These are phyloP conservation scores for Blennius ocellaris DNA, from an alignment of 2,113 vertebrate genomes.

Conservation along the genomic window DNA sequence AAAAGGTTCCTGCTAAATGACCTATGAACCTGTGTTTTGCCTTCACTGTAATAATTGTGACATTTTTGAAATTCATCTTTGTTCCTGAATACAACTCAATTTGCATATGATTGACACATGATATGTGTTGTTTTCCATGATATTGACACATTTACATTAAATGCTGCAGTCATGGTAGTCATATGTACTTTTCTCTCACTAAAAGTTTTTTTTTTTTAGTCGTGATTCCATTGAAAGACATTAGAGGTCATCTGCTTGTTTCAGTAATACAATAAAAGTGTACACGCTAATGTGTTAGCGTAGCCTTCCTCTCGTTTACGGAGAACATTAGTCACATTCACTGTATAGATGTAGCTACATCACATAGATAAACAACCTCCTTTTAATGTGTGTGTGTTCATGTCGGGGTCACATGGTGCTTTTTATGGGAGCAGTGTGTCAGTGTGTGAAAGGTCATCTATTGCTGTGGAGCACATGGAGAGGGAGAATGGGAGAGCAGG, in stretches of 20 bases:
- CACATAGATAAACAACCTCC: not conserved
- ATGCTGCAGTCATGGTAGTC: not conserved
- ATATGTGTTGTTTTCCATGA: not conserved
- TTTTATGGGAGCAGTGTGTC: slow-evolving; percentile 54
- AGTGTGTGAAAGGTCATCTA: slow-evolving; percentile 69
- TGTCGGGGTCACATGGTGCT: slow-evolving; percentile 21
- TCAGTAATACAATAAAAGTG: not conserved
- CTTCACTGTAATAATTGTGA: no score
- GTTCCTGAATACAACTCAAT: not conserved
- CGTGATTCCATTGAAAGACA: not conserved
- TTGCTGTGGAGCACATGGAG: slow-evolving; percentile 11
- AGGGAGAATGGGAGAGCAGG: not conserved
- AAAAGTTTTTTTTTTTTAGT: not conserved
- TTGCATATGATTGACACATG: not conserved
- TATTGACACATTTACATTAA: not conserved
- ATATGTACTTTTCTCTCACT: no score
- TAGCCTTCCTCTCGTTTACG: not conserved
- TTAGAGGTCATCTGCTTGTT: not conserved
- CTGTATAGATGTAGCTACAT: not conserved
- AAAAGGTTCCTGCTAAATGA: no score
- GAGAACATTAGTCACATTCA: not conserved
- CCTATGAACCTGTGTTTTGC: no score
- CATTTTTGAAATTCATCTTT: not conserved
- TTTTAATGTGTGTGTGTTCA: slow-evolving; percentile 29
- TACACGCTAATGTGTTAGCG: not conserved